Percentiles rank a stretch among this genome's conserved stretches.
Evolutionary conservation across 1,140 invertebrate species (phyloP).

Genomic region (Scaptomyza pallida): DNA sequence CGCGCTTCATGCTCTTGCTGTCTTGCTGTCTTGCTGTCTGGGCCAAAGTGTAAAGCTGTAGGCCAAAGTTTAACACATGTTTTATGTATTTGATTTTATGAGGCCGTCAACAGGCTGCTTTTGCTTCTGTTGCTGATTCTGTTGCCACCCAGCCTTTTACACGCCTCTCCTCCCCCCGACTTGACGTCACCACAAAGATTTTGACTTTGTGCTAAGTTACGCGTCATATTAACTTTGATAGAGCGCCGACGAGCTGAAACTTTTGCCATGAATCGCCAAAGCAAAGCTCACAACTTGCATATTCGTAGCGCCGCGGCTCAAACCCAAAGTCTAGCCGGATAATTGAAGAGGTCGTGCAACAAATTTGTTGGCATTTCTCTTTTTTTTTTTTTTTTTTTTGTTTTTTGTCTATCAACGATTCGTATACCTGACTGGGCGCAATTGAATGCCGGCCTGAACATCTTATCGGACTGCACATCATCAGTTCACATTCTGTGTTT

Average conservation of each 20-base stretch:
- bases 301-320: neutral
- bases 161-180: neutral
- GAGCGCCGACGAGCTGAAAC: constrained; percentile 11
- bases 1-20: too few relatives aligned
- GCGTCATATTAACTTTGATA: constrained; percentile 24
- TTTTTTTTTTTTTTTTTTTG: neutral
- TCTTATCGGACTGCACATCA: constrained; percentile 22
- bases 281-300: constrained; percentile 1
- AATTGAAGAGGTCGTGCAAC: constrained; percentile 19
- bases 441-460: constrained; percentile 17
- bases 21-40: constrained; percentile 29
- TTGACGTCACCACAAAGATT: constrained; percentile 12
- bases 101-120: constrained; percentile 36
- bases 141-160: too few relatives aligned
- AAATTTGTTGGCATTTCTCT: constrained; percentile 18
- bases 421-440: constrained; percentile 26
- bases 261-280: constrained; percentile 23
- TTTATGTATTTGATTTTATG: constrained; percentile 52
- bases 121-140: neutral
- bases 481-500: constrained; percentile 3
- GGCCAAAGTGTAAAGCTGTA: constrained; percentile 47
- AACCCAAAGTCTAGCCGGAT: neutral
- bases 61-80: constrained; percentile 46
- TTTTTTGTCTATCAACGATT: neutral
- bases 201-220: constrained; percentile 24